phyloP scores from a whole-genome alignment of 2,113 vertebrate genomes.

The Notothenia coriiceps region DNA sequence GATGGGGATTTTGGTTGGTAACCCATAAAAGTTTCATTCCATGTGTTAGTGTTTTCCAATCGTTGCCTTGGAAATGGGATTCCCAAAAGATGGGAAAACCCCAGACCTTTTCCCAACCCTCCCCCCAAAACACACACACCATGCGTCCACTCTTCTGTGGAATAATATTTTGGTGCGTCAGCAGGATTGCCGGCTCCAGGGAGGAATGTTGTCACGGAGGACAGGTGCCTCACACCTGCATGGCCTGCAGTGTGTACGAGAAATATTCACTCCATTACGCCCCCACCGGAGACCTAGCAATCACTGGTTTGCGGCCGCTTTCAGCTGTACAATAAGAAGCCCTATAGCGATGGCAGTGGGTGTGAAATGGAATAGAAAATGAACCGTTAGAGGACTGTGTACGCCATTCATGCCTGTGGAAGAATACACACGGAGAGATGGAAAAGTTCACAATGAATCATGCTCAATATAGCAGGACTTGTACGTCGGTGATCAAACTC shows the following conservation, averaged over 20 bases:
- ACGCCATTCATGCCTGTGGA: constrained; percentile 40
- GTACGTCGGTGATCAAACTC: constrained; percentile 7
- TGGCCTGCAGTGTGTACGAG: constrained; percentile 41
- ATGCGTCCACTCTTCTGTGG: constrained; percentile 3
- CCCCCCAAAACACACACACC: constrained; percentile 24
- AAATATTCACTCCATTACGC: constrained; percentile 53
- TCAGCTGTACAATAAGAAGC: constrained; percentile 13
- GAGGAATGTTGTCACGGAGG: constrained; percentile 59
- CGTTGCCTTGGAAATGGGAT: constrained; percentile 59
- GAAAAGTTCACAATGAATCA: constrained; percentile 26
- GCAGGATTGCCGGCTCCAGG: constrained; percentile 30
- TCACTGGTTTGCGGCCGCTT: constrained; percentile 37
- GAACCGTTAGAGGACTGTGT: constrained; percentile 32
- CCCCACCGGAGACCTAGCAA: constrained; percentile 21
- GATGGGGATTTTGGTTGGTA: neutral
- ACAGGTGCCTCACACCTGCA: constrained; percentile 80
- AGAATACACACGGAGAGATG: constrained; percentile 22
- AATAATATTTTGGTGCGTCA: constrained; percentile 70
- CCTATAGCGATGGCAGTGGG: neutral
- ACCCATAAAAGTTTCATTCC: neutral
- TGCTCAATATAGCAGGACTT: neutral
- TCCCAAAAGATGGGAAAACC: constrained; percentile 59
- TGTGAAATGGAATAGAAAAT: constrained; percentile 55
- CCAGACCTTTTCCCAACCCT: constrained; percentile 8
- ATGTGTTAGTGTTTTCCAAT: constrained; percentile 60